Evolutionary conservation across 92 coral and sea anemone genomes (phyloP).

Genomic region (Palythoa grandis): DNA sequence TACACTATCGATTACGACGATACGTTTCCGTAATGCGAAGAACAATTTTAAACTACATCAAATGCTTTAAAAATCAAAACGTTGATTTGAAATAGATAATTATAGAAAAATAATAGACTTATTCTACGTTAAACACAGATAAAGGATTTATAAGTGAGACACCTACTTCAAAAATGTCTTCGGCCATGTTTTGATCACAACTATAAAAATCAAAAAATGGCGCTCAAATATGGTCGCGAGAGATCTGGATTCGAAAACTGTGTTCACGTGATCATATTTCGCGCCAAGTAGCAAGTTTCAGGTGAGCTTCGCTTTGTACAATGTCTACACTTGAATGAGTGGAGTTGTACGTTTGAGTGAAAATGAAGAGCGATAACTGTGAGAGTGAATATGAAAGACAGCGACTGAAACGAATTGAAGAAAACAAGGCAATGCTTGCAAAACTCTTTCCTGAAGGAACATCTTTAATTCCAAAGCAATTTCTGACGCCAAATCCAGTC

Average conservation of each 20-base stretch:
- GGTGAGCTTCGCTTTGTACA: background rate
- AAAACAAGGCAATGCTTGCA: conserved; percentile 74
- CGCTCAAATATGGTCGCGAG: background rate
- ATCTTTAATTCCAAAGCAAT: conserved; percentile 6
- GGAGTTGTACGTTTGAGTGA: background rate
- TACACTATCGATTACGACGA: no score
- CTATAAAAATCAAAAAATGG: background rate
- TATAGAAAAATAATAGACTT: no score
- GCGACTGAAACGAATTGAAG: conserved; percentile 72
- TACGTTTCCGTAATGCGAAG: no score
- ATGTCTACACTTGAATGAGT: background rate
- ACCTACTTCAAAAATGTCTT: conserved; percentile 7
- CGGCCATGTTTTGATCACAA: background rate
- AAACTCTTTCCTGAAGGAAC: conserved; percentile 73
- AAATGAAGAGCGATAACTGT: conserved; percentile 31
- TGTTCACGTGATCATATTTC: conserved; percentile 44
- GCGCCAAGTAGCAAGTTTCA: conserved; percentile 33
- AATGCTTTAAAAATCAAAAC: background rate
- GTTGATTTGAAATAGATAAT: background rate
- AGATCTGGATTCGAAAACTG: background rate
- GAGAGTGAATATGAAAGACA: conserved; percentile 84
- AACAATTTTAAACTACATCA: background rate
- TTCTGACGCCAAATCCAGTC: conserved; percentile 5
- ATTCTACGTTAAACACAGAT: background rate
- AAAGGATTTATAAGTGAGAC: background rate